These are phyloP conservation scores for Parapsyche elsis DNA, from an alignment of 1,140 invertebrate genomes.

Conservation along the genomic window DNA sequence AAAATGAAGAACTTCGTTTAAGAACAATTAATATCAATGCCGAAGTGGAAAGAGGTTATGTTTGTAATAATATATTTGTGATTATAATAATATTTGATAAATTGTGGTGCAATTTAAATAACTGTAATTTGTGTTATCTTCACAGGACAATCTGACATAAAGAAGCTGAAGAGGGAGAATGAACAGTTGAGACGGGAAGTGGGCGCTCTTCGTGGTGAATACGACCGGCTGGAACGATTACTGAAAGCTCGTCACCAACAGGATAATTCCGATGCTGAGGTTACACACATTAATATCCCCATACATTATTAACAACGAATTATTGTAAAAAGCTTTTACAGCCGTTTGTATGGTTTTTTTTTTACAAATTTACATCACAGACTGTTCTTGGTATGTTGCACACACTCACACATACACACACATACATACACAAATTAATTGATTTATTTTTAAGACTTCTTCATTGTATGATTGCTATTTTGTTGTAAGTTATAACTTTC, in stretches of 20 bases:
- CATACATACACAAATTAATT: too few species aligned
- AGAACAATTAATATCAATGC: conserved; percentile 92
- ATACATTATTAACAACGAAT: too few species aligned
- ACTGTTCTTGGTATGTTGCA: too few species aligned
- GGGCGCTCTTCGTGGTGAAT: conserved; percentile 87
- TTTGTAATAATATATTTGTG: neutral
- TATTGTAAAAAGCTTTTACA: too few species aligned
- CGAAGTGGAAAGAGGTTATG: conserved; percentile 86
- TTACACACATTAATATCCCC: conserved; percentile 6
- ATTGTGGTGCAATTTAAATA: neutral
- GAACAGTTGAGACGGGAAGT: conserved; percentile 87
- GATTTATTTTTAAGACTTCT: too few species aligned
- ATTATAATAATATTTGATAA: too few species aligned
- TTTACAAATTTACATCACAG: too few species aligned
- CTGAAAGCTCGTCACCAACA: conserved; percentile 69
- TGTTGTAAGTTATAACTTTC: too few species aligned
- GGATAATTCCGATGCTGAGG: conserved; percentile 49
- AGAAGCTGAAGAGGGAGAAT: conserved; percentile 87
- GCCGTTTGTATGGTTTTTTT: too few species aligned
- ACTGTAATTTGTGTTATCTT: neutral
- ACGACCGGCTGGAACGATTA: conserved; percentile 84
- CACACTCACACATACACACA: too few species aligned
- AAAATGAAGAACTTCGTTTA: conserved; percentile 90
- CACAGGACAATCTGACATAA: conserved; percentile 87
- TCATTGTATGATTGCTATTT: too few species aligned